These are phyloP conservation scores for Proterorhinus semilunaris DNA, from an alignment of 2,113 vertebrate genomes.

Conservation along the genomic window DNA sequence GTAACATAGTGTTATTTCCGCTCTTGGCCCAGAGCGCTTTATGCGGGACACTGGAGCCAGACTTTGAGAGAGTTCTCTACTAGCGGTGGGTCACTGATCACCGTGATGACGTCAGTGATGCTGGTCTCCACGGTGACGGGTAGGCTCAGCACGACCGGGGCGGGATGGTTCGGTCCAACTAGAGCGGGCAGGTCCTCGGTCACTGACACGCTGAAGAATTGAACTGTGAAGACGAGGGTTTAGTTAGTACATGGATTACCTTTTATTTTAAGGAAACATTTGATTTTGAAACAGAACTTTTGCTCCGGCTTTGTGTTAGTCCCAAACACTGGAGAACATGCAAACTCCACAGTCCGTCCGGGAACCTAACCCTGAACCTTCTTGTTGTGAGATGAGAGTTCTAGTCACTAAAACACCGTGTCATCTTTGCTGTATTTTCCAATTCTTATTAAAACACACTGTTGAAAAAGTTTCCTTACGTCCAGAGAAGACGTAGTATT, in stretches of 20 bases:
- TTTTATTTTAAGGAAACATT: too few relatives aligned
- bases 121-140: not conserved
- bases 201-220: slow-evolving; percentile 82
- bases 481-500: slow-evolving; percentile 86
- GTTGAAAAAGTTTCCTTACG: slow-evolving; percentile 70
- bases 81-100: not conserved
- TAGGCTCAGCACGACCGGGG: slow-evolving; percentile 7
- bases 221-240: slow-evolving; percentile 69
- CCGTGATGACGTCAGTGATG: not conserved
- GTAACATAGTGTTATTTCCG: not conserved
- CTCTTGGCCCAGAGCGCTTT: not conserved
- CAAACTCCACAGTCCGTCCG: too few relatives aligned
- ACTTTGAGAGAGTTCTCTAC: slow-evolving; percentile 73
- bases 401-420: too few relatives aligned
- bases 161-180: slow-evolving; percentile 56
- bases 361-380: too few relatives aligned
- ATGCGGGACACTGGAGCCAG: slow-evolving; percentile 84
- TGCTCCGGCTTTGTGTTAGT: too few relatives aligned
- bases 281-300: too few relatives aligned
- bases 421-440: too few relatives aligned
- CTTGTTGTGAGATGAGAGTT: too few relatives aligned
- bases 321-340: too few relatives aligned
- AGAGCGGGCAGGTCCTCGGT: slow-evolving; percentile 76
- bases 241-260: not conserved
- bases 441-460: too few relatives aligned